Conservation (phyloP, 2,797 vertebrate species). For the Trachurus trachurus region DNA sequence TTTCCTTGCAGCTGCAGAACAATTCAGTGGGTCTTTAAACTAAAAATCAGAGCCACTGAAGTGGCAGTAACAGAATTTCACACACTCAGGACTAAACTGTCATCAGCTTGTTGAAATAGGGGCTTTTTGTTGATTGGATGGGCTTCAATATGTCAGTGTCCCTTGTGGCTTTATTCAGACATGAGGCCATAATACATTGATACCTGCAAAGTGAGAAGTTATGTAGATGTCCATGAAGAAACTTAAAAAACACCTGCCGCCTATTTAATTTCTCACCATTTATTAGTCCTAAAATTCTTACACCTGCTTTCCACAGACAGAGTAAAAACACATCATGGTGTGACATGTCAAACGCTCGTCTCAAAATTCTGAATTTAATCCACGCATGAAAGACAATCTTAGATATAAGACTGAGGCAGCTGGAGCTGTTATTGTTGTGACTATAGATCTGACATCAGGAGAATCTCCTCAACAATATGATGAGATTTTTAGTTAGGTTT, state of each 20-base stretch:
- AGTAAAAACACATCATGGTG: background rate
- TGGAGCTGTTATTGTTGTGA: background rate
- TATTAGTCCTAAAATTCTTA: background rate
- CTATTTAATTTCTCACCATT: background rate
- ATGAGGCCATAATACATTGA: background rate
- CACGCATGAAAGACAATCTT: background rate
- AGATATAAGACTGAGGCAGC: background rate
- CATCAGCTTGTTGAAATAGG: background rate
- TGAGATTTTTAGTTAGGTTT: background rate
- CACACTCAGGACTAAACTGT: background rate
- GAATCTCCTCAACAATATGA: background rate
- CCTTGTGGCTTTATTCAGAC: background rate
- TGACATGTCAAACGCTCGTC: background rate
- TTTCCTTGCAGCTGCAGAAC: slow-evolving; percentile 34
- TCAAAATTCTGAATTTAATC: background rate
- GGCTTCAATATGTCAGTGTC: background rate
- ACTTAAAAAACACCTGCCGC: background rate
- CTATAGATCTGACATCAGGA: background rate
- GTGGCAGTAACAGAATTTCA: slow-evolving; percentile 13
- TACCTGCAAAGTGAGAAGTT: background rate
- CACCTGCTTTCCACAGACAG: background rate
- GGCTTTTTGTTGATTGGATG: background rate
- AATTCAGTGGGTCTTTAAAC: slow-evolving; percentile 20
- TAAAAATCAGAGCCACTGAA: slow-evolving; percentile 1
- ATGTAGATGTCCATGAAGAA: background rate